Percentiles rank a stretch among this genome's conserved stretches.
Evolutionary conservation across 2,888 invertebrate genomes (phyloP).

Genomic region (Nowickia ferox): DNA sequence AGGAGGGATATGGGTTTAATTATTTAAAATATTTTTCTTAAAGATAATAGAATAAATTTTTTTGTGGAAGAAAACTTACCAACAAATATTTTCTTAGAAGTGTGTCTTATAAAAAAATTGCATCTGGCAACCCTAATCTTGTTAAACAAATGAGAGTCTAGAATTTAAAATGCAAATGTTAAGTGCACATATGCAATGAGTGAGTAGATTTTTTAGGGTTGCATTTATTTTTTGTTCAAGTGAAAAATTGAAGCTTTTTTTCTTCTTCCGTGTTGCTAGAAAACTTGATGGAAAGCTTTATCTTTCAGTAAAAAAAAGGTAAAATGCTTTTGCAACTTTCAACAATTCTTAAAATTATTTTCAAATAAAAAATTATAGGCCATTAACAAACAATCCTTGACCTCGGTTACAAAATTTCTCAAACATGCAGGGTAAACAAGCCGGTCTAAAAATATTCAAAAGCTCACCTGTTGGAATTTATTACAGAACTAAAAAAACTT

Average conservation of each 20-base stretch:
- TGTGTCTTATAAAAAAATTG: not conserved
- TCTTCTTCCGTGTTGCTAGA: slow-evolving; percentile 61
- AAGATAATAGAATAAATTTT: too few species aligned
- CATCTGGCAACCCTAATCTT: not conserved
- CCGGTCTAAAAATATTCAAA: slow-evolving; percentile 38
- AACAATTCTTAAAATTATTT: slow-evolving; percentile 10
- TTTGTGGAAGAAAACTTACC: too few species aligned
- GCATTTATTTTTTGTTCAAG: slow-evolving; percentile 59
- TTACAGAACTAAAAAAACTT: not conserved
- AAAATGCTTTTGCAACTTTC: slow-evolving; percentile 9
- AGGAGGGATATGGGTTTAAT: too few species aligned
- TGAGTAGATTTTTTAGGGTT: slow-evolving; percentile 64
- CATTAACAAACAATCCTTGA: slow-evolving; percentile 45
- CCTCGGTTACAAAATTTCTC: slow-evolving; percentile 24
- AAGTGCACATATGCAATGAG: slow-evolving; percentile 49
- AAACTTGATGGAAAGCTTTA: slow-evolving; percentile 47
- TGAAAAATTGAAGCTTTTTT: slow-evolving; percentile 53
- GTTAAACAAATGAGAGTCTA: slow-evolving; percentile 56
- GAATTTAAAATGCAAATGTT: slow-evolving; percentile 45
- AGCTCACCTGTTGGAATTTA: slow-evolving; percentile 44
- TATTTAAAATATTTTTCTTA: too few species aligned
- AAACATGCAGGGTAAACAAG: not conserved
- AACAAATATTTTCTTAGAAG: too few species aligned
- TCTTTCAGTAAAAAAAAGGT: not conserved
- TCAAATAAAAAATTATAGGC: not conserved